Conservation (phyloP, 1,140 invertebrate genomes). For the Drosophila suzukii region DNA sequence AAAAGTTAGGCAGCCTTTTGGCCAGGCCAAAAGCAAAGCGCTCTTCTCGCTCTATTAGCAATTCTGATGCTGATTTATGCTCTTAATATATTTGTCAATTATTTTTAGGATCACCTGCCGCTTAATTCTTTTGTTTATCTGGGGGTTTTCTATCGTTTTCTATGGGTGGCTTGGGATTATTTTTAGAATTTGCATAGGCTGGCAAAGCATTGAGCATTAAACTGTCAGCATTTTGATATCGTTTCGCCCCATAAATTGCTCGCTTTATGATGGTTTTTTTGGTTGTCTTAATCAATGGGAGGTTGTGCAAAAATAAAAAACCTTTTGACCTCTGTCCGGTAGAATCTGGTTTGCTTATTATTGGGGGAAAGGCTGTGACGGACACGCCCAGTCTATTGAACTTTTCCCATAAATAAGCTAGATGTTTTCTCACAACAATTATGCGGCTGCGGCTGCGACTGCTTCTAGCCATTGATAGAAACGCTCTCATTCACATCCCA, state of each 20-base stretch:
- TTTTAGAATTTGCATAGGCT: constrained; percentile 54
- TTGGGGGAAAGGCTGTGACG: constrained; percentile 53
- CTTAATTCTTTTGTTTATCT: constrained; percentile 65
- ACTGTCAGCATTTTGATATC: constrained; percentile 74
- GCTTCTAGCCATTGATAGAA: constrained; percentile 64
- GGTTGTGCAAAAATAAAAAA: constrained; percentile 57
- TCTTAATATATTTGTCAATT: constrained; percentile 83
- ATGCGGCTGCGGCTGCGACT: constrained; percentile 30
- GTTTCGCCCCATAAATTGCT: constrained; percentile 61
- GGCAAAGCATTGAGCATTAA: constrained; percentile 42
- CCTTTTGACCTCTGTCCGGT: constrained; percentile 62
- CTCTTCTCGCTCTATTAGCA: constrained; percentile 68
- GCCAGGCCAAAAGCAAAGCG: constrained; percentile 36
- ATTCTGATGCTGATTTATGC: constrained; percentile 81
- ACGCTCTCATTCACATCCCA: constrained; percentile 48
- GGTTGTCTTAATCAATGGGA: constrained; percentile 33
- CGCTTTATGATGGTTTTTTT: constrained; percentile 54
- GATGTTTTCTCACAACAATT: constrained; percentile 77
- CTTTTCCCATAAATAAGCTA: constrained; percentile 66
- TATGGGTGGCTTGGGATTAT: constrained; percentile 49
- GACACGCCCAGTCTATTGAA: constrained; percentile 65
- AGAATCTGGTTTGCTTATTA: constrained; percentile 36
- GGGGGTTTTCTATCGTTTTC: constrained; percentile 6
- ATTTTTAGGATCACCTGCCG: constrained; percentile 70
- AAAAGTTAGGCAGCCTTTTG: constrained; percentile 52